Conservation (phyloP, 2,797 vertebrate genomes). For the Fistularia commersonii region DNA sequence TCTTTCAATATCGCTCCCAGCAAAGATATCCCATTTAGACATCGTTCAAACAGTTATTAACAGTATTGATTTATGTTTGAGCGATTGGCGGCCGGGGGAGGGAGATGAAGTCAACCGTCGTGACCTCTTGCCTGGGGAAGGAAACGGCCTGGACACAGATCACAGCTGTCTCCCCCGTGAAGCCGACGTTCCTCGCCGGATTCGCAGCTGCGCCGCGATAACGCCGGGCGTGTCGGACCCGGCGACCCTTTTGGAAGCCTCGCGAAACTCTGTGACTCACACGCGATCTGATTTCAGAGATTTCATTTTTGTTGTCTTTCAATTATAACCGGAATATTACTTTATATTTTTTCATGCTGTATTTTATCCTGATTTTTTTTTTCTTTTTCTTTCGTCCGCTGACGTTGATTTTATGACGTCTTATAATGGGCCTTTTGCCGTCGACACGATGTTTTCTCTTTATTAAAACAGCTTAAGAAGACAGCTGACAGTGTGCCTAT, state of each 20-base stretch:
- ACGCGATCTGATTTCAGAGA: too few species aligned
- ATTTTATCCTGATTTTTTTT: too few species aligned
- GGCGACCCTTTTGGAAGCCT: constrained; percentile 11
- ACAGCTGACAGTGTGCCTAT: constrained; percentile 39
- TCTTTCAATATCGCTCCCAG: constrained; percentile 73
- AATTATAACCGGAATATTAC: constrained; percentile 5
- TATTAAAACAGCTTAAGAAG: constrained; percentile 23
- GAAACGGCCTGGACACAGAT: constrained; percentile 72
- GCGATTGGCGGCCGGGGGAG: constrained; percentile 74
- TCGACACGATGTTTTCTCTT: constrained; percentile 32
- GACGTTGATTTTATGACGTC: too few species aligned
- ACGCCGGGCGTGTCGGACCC: constrained; percentile 42
- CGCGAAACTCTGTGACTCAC: too few species aligned
- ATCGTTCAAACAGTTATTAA: constrained; percentile 81
- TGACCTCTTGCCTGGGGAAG: constrained; percentile 71
- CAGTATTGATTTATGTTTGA: constrained; percentile 84
- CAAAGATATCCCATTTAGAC: constrained; percentile 80
- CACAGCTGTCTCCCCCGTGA: constrained; percentile 62
- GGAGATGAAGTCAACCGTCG: constrained; percentile 74
- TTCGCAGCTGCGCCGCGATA: constrained; percentile 51
- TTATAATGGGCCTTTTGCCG: too few species aligned
- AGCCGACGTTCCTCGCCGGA: constrained; percentile 59
- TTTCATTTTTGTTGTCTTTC: constrained; percentile 9
- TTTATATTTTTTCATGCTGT: too few species aligned
- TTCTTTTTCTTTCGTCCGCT: too few species aligned